Evolutionary conservation across 2,888 invertebrate genomes (phyloP), one percentile per base, ranked within the genome.

Genomic region (Nycteola revayana): DNA sequence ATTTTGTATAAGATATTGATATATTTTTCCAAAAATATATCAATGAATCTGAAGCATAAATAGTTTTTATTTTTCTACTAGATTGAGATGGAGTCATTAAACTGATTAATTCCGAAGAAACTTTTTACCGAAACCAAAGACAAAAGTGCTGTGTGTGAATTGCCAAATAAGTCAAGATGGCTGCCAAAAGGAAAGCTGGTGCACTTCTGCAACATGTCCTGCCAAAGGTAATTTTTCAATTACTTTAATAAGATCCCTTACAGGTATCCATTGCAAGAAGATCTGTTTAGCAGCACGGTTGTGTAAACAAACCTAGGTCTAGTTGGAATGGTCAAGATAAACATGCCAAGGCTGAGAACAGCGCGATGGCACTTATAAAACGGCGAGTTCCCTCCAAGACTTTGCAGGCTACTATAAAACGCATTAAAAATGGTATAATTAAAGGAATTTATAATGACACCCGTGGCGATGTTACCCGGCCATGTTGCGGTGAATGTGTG

Each of bases 101-200:
- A 75, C 64, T 84, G 66, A 80, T 55, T 47, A 58, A 28, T 30
- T 46, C 37, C 48, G 61, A 64, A 58, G 54, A 51, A 52, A 14
- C 38, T 35, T 31, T 36, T 41, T 63, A 66, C 57, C 60, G 52
- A 54, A 64, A 77, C 76, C 80, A 80, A 83, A 83, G 76, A 80
- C 75, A 69, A 71, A 47, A 75, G 76, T 78, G 78, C 73, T 77
- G 78, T 77, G 76, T 66, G 69, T 71, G 64, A 64, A 56, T 47
- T 32, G 41, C 49, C 60, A 60, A 70, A 69, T 72, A 70, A 60
- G 44, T 37, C 69, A 85, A 83, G 75, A 93, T 93, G 93, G 93
- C 93, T 57, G 93, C 93, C 58, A 93, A 93, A 87, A 91, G 93
- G 80, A 93, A 93, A 90, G 92, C 93, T 73, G 93, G 93, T 62